Conservation (phyloP, 2,113 vertebrate genomes). For the Cottus gobio region DNA sequence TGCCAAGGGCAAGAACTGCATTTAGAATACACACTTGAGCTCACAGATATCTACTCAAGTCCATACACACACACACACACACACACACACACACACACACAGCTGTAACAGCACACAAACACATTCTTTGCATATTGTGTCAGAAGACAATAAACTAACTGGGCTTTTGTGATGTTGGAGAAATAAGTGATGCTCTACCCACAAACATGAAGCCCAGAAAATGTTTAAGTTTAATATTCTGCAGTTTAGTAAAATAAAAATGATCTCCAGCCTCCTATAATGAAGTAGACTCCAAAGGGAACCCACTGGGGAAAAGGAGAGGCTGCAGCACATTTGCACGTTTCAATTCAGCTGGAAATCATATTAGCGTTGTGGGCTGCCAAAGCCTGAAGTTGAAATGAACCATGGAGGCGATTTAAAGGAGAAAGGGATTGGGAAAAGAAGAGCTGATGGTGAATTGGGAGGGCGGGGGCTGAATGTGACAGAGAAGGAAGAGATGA, state of each 20-base stretch:
- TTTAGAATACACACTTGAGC: constrained; percentile 42
- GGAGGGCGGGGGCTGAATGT: constrained; percentile 3
- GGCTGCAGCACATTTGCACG: constrained; percentile 67
- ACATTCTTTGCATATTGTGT: constrained; percentile 38
- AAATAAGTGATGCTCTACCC: constrained; percentile 19
- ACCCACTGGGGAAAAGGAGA: constrained; percentile 50
- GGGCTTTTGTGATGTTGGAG: constrained; percentile 22
- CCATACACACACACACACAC: neutral
- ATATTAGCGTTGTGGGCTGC: constrained; percentile 61
- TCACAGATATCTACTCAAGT: constrained; percentile 10
- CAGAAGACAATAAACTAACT: constrained; percentile 35
- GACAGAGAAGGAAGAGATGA: constrained; percentile 6
- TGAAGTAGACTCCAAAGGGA: constrained; percentile 52
- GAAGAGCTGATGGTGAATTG: neutral
- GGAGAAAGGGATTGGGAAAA: constrained; percentile 45
- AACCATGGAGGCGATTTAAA: constrained; percentile 67
- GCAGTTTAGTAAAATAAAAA: constrained; percentile 17
- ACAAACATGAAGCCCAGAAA: constrained; percentile 35
- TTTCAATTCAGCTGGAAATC: constrained; percentile 77
- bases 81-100: constrained; percentile 14
- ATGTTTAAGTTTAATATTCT: constrained; percentile 47
- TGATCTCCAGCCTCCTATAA: constrained; percentile 35
- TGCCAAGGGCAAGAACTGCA: constrained; percentile 49
- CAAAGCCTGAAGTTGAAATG: constrained; percentile 65
- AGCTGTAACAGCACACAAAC: neutral